A percentile compares a stretch with the other conserved stretches of the same genome.
Conservation (phyloP, 1,140 invertebrate genomes). For the Augochlora pura region DNA sequence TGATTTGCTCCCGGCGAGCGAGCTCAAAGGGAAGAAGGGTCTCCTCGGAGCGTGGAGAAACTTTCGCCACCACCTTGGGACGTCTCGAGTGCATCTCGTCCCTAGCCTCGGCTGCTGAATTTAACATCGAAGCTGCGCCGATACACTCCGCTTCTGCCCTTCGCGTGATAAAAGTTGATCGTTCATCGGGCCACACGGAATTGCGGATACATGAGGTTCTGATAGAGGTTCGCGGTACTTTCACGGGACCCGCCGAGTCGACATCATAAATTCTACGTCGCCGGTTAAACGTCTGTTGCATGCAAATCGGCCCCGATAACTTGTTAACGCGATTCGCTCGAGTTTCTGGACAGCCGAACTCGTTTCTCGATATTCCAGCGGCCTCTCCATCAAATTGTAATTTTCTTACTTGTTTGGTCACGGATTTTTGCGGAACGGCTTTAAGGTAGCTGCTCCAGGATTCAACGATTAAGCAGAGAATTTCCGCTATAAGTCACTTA, state of each 20-base stretch:
- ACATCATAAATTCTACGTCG: background rate
- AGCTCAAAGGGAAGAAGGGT: slow-evolving; percentile 46
- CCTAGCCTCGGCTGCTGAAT: slow-evolving; percentile 44
- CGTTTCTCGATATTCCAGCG: too few relatives aligned
- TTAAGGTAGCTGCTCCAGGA: too few relatives aligned
- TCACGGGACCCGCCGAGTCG: background rate
- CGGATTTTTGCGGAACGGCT: too few relatives aligned
- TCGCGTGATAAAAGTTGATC: slow-evolving; percentile 25
- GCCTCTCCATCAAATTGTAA: too few relatives aligned
- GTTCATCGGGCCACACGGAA: background rate
- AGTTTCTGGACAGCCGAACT: too few relatives aligned
- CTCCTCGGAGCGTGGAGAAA: slow-evolving; percentile 50
- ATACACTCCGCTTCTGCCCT: slow-evolving; percentile 9
- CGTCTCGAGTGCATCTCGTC: slow-evolving; percentile 61
- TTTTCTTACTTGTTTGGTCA: too few relatives aligned
- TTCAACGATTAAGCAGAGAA: too few relatives aligned
- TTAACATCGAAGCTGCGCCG: slow-evolving; percentile 43
- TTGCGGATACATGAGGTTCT: background rate
- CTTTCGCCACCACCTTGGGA: slow-evolving; percentile 53
- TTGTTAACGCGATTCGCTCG: too few relatives aligned
- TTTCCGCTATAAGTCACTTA: too few relatives aligned
- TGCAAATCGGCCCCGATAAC: too few relatives aligned
- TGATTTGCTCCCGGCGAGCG: slow-evolving; percentile 43
- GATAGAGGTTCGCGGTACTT: background rate
- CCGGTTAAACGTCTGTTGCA: background rate